Evolutionary conservation across 2,797 vertebrate species (phyloP).

Genomic region (Phylloscopus collybita): DNA sequence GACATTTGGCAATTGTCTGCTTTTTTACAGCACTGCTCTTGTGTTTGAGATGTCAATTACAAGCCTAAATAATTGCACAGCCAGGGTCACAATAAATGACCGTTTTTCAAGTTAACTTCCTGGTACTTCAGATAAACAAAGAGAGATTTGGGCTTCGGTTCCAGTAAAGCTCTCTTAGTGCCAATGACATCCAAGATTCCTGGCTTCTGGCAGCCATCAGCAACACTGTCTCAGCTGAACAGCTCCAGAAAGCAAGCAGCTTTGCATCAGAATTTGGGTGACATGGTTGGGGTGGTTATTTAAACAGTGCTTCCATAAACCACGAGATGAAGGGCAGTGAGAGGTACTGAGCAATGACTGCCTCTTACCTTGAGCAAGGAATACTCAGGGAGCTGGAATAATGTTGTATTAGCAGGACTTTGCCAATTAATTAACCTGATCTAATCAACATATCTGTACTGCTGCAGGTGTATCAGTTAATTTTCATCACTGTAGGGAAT

Average conservation of each 20-base stretch:
- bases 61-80: background rate
- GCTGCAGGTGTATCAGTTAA: background rate
- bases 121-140: conserved; percentile 23
- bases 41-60: background rate
- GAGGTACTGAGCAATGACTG: background rate
- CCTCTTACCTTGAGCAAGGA: background rate
- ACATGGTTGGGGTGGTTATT: background rate
- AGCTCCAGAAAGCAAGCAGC: background rate
- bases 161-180: background rate
- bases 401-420: background rate
- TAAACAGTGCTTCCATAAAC: background rate
- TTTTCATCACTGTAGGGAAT: background rate
- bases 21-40: background rate
- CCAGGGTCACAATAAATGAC: background rate
- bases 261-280: background rate
- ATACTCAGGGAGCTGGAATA: background rate
- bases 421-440: background rate
- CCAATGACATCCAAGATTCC: background rate
- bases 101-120: background rate
- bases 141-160: background rate
- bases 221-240: background rate
- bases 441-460: background rate
- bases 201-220: background rate
- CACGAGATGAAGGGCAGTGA: background rate
- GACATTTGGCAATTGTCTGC: background rate